Evolutionary conservation across 1,140 invertebrate species (phyloP), one percentile per base, ranked within the genome.

Genomic region (Neotoxoptera formosana): DNA sequence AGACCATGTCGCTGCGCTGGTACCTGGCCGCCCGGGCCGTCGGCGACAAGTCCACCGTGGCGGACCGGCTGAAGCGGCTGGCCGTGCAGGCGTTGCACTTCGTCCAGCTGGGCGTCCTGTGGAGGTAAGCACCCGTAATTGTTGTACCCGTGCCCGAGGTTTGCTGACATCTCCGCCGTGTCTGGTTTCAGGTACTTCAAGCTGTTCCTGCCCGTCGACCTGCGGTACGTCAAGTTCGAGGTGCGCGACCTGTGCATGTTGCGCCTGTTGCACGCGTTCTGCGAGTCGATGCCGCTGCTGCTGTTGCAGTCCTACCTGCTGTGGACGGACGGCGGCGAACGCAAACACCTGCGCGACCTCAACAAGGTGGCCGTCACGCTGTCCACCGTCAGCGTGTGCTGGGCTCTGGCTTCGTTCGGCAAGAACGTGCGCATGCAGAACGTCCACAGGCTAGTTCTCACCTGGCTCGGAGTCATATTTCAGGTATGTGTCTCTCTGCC

Each of bases 341-440:
- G 36, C 48, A 95, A 96, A 91, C 96, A 97, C 93, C 96, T 97
- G 93, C 96, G 96, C 53, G 97, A 98, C 95, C 95, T 98, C 91
- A 97, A 97, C 94, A 96, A 97, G 84, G 97, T 98, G n/a, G 98
- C 98, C 0, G 97, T 97, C 8, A 96, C 97, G 2, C 95, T 98
- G 17, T 98, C 97, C 6, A 95, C 99, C 9, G 97, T 98, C 95
- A 98, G 97, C 93, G 97, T 98, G 41, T 98, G 98, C 94, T 99
- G 98, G 98, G 97, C 98, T 41, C 95, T 99, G 36, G 98, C 98
- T 34, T 98, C 98, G 93, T 99, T 98, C 95, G 98, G 97, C 94
- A 98, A 98, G 95, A 97, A 98, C 95, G 97, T 98, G n/a, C 95
- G 97, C 2, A 95, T 97, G 94, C 96, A 97, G 94, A 98, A 98